A percentile compares a stretch with the other conserved stretches of the same genome.
phyloP scores from a whole-genome alignment of 2,113 vertebrate genomes.

The Corapipo altera region DNA sequence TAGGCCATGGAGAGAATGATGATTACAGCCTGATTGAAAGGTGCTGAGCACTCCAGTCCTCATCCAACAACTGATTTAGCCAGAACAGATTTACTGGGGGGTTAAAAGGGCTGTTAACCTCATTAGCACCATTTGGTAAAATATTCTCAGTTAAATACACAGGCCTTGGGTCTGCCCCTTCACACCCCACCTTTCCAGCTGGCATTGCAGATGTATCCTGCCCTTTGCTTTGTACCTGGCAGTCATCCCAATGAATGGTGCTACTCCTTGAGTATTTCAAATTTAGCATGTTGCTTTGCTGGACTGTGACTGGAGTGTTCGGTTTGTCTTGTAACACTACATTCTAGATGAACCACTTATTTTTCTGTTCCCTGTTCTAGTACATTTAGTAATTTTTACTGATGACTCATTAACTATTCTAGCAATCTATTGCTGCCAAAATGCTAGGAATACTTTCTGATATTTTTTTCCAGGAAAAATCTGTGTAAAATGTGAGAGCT shows the following conservation, averaged over 20 bases:
- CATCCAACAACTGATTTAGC: background rate
- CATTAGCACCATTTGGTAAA: background rate
- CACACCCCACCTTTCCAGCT: background rate
- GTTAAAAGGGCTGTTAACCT: background rate
- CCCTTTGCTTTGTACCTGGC: background rate
- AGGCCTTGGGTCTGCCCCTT: background rate
- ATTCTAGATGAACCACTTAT: background rate
- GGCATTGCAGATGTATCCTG: background rate
- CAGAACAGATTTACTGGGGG: background rate
- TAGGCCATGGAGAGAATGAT: background rate
- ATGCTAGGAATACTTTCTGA: constrained; percentile 19
- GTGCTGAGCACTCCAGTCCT: background rate
- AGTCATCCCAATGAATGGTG: background rate
- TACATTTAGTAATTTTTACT: background rate
- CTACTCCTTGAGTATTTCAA: background rate
- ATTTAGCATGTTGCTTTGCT: background rate
- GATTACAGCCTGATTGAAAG: background rate
- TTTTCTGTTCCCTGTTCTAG: background rate
- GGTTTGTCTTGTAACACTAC: background rate
- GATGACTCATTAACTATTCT: constrained; percentile 4
- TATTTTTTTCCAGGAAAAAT: constrained; percentile 9
- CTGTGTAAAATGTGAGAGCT: constrained; percentile 32
- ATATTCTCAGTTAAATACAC: background rate
- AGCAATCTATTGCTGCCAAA: constrained; percentile 35
- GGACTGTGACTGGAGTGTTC: constrained; percentile 21